Percentiles rank a stretch among this genome's conserved stretches.
phyloP scores from a whole-genome alignment of 2,113 vertebrate genomes.

The Albula goreensis region DNA sequence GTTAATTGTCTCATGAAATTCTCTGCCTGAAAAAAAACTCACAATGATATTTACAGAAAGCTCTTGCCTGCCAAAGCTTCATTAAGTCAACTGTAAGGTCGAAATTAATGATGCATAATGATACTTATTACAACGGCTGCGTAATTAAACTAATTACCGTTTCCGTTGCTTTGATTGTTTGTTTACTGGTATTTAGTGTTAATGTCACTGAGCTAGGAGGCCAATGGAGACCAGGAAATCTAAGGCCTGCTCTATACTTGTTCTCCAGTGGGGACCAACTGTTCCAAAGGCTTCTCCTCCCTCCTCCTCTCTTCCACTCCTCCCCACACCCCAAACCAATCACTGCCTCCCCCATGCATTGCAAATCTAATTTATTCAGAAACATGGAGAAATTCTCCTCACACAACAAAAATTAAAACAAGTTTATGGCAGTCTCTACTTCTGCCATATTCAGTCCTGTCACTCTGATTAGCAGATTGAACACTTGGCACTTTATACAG shows the following conservation, averaged over 20 bases:
- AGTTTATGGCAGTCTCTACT: background rate
- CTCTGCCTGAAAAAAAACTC: conserved; percentile 28
- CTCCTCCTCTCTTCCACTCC: background rate
- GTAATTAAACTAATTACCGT: conserved; percentile 39
- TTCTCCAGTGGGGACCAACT: background rate
- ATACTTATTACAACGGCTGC: conserved; percentile 22
- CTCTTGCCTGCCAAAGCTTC: conserved; percentile 25
- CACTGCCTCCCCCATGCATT: background rate
- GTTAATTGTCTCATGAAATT: conserved; percentile 40
- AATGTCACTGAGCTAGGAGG: conserved; percentile 30
- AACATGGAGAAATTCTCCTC: background rate
- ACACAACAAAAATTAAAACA: background rate
- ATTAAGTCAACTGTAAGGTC: conserved; percentile 36
- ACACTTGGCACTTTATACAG: background rate
- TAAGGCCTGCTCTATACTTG: background rate
- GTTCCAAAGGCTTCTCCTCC: background rate
- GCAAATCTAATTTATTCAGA: background rate
- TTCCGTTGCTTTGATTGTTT: conserved; percentile 35
- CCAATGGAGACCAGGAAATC: conserved; percentile 10
- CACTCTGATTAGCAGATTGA: background rate
- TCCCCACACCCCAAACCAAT: background rate
- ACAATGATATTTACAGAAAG: conserved; percentile 38
- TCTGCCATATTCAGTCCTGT: background rate
- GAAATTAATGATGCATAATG: conserved; percentile 45
- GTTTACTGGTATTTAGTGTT: conserved; percentile 41